Conservation (phyloP, 23 tunicate genomes). For the Aplidium turbinatum region DNA sequence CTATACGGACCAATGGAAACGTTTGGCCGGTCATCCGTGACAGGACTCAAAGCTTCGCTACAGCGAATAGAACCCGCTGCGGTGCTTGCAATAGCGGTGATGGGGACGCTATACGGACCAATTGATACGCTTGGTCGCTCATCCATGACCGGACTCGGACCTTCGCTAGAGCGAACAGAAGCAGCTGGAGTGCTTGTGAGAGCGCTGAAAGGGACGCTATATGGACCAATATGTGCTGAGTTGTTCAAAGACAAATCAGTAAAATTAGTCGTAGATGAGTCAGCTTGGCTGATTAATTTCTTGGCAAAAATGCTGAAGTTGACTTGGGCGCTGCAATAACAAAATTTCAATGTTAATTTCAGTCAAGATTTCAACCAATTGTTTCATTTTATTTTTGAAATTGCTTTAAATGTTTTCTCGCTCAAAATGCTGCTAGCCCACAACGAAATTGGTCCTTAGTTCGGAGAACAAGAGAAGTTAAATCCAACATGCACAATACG, state of each 20-base stretch:
- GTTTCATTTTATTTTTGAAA: not conserved
- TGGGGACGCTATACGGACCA: no score
- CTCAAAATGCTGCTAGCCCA: no score
- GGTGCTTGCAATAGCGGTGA: no score
- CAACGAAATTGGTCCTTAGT: no score
- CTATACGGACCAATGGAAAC: no score
- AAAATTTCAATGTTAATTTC: not conserved
- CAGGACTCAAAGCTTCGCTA: no score
- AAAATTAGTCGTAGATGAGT: not conserved
- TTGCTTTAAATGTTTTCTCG: no score
- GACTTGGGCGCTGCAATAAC: slow-evolving; percentile 26
- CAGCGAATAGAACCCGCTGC: no score
- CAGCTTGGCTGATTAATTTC: not conserved
- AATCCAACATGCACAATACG: not conserved
- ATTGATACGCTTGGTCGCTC: slow-evolving; percentile 18
- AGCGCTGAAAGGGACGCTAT: slow-evolving; percentile 25
- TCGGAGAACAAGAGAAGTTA: not conserved
- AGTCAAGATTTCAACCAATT: not conserved
- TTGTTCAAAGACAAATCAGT: not conserved
- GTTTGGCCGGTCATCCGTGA: no score
- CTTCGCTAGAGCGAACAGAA: not conserved
- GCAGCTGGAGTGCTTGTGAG: slow-evolving; percentile 13
- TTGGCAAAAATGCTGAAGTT: slow-evolving; percentile 35
- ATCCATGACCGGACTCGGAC: not conserved
- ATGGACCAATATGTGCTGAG: not conserved